phyloP scores from a whole-genome alignment of 2,888 invertebrate genomes.

The Trichogramma dendrolimi region DNA sequence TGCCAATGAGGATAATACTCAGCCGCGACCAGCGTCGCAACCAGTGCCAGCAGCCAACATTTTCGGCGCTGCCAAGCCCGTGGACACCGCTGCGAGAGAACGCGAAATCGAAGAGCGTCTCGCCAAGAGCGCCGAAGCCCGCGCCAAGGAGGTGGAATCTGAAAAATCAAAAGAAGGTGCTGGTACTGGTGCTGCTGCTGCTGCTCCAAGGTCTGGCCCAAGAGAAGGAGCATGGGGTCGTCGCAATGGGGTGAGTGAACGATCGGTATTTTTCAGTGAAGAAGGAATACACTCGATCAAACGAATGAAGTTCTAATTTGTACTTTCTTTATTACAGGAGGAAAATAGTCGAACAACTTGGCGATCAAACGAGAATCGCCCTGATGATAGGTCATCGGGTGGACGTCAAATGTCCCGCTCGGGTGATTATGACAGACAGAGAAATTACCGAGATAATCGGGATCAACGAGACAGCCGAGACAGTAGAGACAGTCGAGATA shows the following conservation, averaged over 20 bases:
- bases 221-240: slow-evolving; percentile 41
- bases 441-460: background rate
- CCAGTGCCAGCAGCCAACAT: slow-evolving; percentile 69
- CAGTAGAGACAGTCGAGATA: background rate
- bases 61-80: slow-evolving; percentile 92
- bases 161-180: too few relatives aligned
- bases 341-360: slow-evolving; percentile 35
- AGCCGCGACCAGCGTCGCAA: slow-evolving; percentile 46
- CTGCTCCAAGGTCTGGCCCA: slow-evolving; percentile 6
- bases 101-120: slow-evolving; percentile 87
- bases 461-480: slow-evolving; percentile 10
- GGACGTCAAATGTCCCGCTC: slow-evolving; percentile 34
- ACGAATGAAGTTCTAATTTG: background rate
- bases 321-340: slow-evolving; percentile 34
- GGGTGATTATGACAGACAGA: slow-evolving; percentile 29
- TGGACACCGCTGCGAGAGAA: slow-evolving; percentile 87
- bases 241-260: slow-evolving; percentile 44
- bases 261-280: background rate
- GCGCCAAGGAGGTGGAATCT: slow-evolving; percentile 43
- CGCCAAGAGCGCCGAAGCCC: slow-evolving; percentile 54
- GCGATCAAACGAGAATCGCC: slow-evolving; percentile 44
- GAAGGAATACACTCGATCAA: background rate
- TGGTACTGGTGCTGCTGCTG: background rate
- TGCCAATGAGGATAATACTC: slow-evolving; percentile 28
- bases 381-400: slow-evolving; percentile 12